Base-by-base conservation (phyloP, 37 sponge, comb jelly and placozoan species). In the Aphrocallistes beatrix region DNA sequence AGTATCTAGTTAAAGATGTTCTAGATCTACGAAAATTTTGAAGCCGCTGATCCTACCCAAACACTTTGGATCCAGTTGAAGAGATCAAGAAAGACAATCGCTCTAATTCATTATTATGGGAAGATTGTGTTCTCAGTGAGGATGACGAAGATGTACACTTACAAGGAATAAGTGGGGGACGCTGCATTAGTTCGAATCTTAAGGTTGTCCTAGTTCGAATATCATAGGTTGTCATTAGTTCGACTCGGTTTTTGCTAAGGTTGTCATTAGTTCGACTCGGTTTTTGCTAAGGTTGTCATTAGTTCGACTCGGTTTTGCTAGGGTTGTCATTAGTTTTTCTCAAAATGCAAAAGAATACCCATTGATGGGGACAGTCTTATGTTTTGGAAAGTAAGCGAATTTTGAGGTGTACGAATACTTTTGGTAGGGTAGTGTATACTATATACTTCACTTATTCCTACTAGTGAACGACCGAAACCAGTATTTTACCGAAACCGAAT, bases 81-180 rank as follows among this genome's bases (percentile, higher is more conserved):
- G 75, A 60, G 25, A n/a, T n/a, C n/a, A n/a, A n/a, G n/a, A 28
- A 13, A 28, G 75, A 28, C 75, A 28, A 60, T 60, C 6, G n/a
- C 28, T 28, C 75, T 60, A 60, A 30, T 25, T 13, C 75, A 60
- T 60, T 60, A 32, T 60, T 30, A 60, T 60, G 34, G 75, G 75
- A 60, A 60, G 75, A 60, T 30, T 60, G 75, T 60, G 75, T 60
- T 60, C 75, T 60, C 21, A 60, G 75, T 60, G 75, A 60, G 75
- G 75, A 60, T 60, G 75, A 60, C 1, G 75, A 60, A 60, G 21
- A 13, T 60, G 75, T 60, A 60, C 25, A 6, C n/a, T 3, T 19
- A 30, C 8, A 3, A 60, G 75, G 75, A 60, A 13, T 32, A 60
- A 60, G 75, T 60, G 75, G n/a, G 10, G n/a, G n/a, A n/a, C n/a